Percentiles rank a stretch among this genome's conserved stretches.
phyloP scores from a whole-genome alignment of 1,140 invertebrate genomes.

The Drosophila arizonae region DNA sequence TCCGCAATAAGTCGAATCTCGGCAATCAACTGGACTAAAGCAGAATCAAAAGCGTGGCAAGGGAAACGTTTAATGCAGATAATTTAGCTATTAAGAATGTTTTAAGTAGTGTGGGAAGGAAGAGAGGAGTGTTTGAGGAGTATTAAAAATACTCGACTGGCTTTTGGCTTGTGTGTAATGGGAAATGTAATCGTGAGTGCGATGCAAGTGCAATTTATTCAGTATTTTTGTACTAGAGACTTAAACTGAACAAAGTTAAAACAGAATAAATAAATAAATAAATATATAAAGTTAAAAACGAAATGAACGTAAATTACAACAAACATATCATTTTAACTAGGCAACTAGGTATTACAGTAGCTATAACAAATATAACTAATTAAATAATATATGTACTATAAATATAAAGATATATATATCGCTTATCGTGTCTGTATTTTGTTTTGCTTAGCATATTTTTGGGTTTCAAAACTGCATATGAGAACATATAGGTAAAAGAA shows the following conservation, averaged over 20 bases:
- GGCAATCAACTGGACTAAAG: slow-evolving; percentile 8
- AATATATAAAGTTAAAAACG: slow-evolving; percentile 20
- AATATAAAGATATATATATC: slow-evolving; percentile 20
- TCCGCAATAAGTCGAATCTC: slow-evolving; percentile 50
- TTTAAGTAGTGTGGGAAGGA: not conserved
- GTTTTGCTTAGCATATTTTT: slow-evolving; percentile 55
- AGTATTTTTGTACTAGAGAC: slow-evolving; percentile 79
- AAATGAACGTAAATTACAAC: slow-evolving; percentile 60
- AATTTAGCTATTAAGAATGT: slow-evolving; percentile 7
- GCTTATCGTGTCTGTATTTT: slow-evolving; percentile 28
- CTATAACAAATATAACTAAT: slow-evolving; percentile 54
- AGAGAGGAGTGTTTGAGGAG: slow-evolving; percentile 4
- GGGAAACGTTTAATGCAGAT: not conserved
- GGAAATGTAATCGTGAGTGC: slow-evolving; percentile 16
- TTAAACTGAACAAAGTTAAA: slow-evolving; percentile 33
- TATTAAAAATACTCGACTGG: slow-evolving; percentile 40
- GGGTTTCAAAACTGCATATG: slow-evolving; percentile 75
- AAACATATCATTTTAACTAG: slow-evolving; percentile 79
- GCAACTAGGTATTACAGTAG: slow-evolving; percentile 52
- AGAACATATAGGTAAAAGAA: slow-evolving; percentile 74
- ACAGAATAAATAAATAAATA: slow-evolving; percentile 15
- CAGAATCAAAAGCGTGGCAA: slow-evolving; percentile 34
- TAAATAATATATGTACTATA: slow-evolving; percentile 17
- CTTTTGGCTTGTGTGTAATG: slow-evolving; percentile 44
- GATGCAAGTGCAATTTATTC: slow-evolving; percentile 74